Percentiles rank a stretch among this genome's conserved stretches.
phyloP scores from a whole-genome alignment of 2,113 vertebrate species.

The Notiomystis cincta region DNA sequence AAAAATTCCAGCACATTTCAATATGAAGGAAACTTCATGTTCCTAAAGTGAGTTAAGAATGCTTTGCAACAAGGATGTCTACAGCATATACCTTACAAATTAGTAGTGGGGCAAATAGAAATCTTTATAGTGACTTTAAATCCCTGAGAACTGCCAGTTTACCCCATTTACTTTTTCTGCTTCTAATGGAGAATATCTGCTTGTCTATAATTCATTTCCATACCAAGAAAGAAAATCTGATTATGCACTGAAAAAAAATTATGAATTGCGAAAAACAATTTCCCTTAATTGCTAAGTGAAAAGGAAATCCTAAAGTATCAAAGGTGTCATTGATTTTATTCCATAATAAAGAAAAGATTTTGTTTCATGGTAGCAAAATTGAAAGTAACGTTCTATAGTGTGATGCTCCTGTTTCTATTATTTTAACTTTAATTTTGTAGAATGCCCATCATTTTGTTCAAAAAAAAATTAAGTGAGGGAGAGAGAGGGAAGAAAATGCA shows the following conservation, averaged over 20 bases:
- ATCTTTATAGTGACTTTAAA: neutral
- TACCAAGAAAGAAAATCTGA: neutral
- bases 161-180: neutral
- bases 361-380: neutral
- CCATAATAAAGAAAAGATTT: neutral
- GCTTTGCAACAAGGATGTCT: rapidly evolving
- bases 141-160: neutral
- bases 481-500: neutral
- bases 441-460: neutral
- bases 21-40: neutral
- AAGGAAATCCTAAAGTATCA: neutral
- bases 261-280: neutral
- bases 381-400: neutral
- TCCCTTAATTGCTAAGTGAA: neutral
- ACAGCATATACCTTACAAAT: neutral
- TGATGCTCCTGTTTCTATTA: neutral
- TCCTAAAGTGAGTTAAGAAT: neutral
- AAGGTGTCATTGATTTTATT: neutral
- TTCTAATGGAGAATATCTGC: neutral
- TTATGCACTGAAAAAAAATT: neutral
- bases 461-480: neutral
- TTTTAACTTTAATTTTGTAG: neutral
- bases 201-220: neutral
- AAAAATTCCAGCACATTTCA: constrained; percentile 61
- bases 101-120: neutral